Evolutionary conservation across 2,797 vertebrate species (phyloP), one percentile per base, ranked within the genome.

Genomic region (Vespertilio murinus): DNA sequence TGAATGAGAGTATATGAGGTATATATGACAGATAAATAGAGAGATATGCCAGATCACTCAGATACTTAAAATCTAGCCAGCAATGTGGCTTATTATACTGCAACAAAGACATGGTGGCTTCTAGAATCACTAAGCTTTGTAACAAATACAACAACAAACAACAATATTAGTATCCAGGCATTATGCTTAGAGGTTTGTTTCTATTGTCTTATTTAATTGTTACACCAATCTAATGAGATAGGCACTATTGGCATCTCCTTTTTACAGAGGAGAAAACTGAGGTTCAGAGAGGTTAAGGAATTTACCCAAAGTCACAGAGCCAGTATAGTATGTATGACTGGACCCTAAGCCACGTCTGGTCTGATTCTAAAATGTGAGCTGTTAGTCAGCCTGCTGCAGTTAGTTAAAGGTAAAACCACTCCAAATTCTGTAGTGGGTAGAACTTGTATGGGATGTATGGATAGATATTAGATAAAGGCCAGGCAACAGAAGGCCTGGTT

Each of bases 281-380:
- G 54, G 8, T 84, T 93, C 35, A 84, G 54, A 80, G 65, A 96
- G 23, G 35, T 81, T 93, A 92, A 86, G 38, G 42, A 54, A 84
- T 74, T 91, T 54, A 10, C 25, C 22, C 33, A 77, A 84, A 85
- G 40, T 64, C 33, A 79, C 59, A 78, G 20, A 93, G 20, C 56
- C 54, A 73, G 14, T 67, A 77, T 71, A 73, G 14, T 67, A 77
- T 71, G 2, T 86, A 25, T 52, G 82, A 88, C 17, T 82, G 49
- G n/a, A 61, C 16, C 35, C 33, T 81, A 90, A 77, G 69, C 11
- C 38, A 40, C 38, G 4, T 78, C 18, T 80, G 40, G 33, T 70
- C n/a, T 64, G 33, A 79, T 20, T 59, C 16, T 10, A 87, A 84
- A 90, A 54, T 92, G 20, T 87, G 77, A 94, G 42, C 42, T 59